phyloP scores from a whole-genome alignment of 2,797 vertebrate genomes.

The Platalea minor region DNA sequence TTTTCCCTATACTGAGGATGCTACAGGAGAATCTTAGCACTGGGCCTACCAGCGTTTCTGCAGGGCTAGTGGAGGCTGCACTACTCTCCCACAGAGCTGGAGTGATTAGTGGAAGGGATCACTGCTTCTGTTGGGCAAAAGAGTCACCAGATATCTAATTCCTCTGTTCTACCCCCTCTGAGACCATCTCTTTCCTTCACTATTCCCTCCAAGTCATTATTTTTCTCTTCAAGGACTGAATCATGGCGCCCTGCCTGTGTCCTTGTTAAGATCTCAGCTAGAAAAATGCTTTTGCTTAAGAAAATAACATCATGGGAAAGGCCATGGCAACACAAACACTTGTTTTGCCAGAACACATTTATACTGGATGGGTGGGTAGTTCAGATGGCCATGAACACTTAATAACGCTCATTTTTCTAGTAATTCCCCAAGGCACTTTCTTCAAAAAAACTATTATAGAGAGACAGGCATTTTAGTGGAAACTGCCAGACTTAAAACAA shows the following conservation, averaged over 20 bases:
- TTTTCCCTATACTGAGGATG: not conserved
- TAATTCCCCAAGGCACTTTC: slow-evolving; percentile 58
- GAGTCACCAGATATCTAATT: not conserved
- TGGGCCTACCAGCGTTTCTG: not conserved
- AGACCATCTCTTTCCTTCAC: not conserved
- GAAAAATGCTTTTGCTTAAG: slow-evolving; percentile 70
- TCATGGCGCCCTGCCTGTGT: slow-evolving; percentile 9
- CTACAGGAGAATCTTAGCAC: not conserved
- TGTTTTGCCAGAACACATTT: slow-evolving; percentile 71
- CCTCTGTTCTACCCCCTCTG: not conserved
- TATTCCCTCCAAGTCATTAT: slow-evolving; percentile 15
- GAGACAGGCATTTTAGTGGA: slow-evolving; percentile 20
- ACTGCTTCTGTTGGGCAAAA: slow-evolving; percentile 23
- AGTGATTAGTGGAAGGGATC: not conserved
- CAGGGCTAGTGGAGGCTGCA: not conserved
- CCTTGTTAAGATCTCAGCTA: slow-evolving; percentile 61
- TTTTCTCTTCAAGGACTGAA: slow-evolving; percentile 56
- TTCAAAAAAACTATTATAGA: slow-evolving; percentile 26
- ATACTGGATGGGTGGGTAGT: slow-evolving; percentile 57
- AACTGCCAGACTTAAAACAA: slow-evolving; percentile 32
- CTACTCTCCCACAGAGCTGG: not conserved
- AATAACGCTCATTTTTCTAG: slow-evolving; percentile 68
- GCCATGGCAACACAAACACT: slow-evolving; percentile 73
- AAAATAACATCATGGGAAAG: slow-evolving; percentile 72
- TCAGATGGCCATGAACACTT: slow-evolving; percentile 65